Percentiles rank a stretch among this genome's conserved stretches.
Evolutionary conservation across 1,140 invertebrate species (phyloP).

Genomic region (Neodiprion virginianus): DNA sequence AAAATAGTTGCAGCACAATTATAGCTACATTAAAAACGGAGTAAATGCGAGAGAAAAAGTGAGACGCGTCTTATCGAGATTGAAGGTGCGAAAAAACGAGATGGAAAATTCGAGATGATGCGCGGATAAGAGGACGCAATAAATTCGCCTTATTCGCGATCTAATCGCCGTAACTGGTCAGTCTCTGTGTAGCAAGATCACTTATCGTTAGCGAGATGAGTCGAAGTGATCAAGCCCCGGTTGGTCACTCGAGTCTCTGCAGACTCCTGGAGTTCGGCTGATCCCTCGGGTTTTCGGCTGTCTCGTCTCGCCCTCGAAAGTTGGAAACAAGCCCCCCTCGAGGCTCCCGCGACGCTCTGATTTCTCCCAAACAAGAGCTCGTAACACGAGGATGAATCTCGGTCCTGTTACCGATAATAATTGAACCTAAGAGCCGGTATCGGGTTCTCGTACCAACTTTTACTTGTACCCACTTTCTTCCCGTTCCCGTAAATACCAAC

Average conservation of each 20-base stretch:
- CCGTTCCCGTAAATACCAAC: neutral
- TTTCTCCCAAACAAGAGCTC: slow-evolving; percentile 18
- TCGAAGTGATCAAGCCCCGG: neutral
- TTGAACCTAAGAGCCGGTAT: slow-evolving; percentile 14
- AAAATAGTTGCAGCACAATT: no score
- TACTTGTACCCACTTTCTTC: neutral
- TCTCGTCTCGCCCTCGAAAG: neutral
- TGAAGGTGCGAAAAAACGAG: no score
- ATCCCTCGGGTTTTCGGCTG: neutral
- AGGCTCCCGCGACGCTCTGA: neutral
- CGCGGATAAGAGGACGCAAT: no score
- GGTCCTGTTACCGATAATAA: slow-evolving; percentile 24
- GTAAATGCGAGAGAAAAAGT: no score
- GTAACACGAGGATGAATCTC: slow-evolving; percentile 25
- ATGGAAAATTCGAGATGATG: no score
- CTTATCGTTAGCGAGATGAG: slow-evolving; percentile 2
- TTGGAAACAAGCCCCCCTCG: neutral
- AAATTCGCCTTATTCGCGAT: neutral
- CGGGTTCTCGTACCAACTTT: neutral
- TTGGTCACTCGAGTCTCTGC: neutral
- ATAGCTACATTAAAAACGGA: no score
- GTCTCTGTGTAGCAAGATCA: neutral
- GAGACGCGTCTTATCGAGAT: no score
- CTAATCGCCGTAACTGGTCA: neutral
- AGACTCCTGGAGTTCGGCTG: neutral